Conservation (phyloP, 2,888 invertebrate species). For the Morpho deidamia region DNA sequence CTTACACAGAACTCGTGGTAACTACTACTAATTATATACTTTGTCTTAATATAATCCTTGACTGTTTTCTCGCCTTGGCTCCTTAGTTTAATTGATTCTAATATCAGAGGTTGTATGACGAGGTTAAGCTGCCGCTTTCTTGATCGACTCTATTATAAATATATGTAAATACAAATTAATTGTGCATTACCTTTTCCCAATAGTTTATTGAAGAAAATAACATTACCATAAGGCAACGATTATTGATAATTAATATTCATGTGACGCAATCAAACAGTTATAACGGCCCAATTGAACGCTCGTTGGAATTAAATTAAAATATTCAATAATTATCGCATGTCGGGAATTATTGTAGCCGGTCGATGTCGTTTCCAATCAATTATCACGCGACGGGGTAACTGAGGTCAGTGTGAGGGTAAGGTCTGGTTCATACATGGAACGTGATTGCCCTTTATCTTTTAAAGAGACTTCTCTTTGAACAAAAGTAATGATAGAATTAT, state of each 20-base stretch:
- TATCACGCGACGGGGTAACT: conserved; percentile 14
- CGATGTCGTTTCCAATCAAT: conserved; percentile 18
- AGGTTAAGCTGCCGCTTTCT: too few relatives aligned
- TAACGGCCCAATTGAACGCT: conserved; percentile 12
- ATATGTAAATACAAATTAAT: not conserved
- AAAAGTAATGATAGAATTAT: too few relatives aligned
- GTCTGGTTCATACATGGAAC: not conserved
- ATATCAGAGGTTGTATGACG: too few relatives aligned
- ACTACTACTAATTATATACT: too few relatives aligned
- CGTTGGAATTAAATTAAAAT: conserved; percentile 18
- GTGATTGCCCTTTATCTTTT: too few relatives aligned
- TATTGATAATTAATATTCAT: conserved; percentile 16
- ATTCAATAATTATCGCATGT: conserved; percentile 13
- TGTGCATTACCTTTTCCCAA: conserved; percentile 2
- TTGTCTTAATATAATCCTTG: too few relatives aligned
- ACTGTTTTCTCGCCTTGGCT: too few relatives aligned
- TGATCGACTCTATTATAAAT: too few relatives aligned
- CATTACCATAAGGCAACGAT: conserved; percentile 7
- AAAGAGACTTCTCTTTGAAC: too few relatives aligned
- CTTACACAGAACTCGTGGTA: too few relatives aligned
- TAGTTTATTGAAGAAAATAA: conserved; percentile 9
- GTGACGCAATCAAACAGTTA: conserved; percentile 18
- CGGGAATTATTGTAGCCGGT: conserved; percentile 3
- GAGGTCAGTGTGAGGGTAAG: not conserved
- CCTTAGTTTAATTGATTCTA: too few relatives aligned